Base-by-base conservation (phyloP, 2,113 vertebrate species). In the Hemiscyllium ocellatum region DNA sequence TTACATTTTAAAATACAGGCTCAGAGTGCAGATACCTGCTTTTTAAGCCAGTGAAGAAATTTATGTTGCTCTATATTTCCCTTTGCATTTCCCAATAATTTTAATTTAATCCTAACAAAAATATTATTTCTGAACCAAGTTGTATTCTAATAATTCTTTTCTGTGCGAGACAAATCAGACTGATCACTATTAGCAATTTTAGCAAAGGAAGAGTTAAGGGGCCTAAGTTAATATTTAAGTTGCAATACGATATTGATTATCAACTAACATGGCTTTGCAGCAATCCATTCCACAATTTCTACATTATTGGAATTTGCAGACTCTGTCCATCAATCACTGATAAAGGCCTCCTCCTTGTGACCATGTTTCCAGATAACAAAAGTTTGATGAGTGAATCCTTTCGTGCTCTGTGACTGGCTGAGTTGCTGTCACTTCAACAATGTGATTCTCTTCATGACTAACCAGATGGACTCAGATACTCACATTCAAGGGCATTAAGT, bases 311-410 rank as follows among this genome's bases (percentile, higher is more conserved):
- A 95, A 95, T 95, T 95, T 47, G 70, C 94, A 95, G 94, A 72
- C 69, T 72, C 42, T 95, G 69, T 72, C 94, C 69, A 95, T 95
- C 94, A 95, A 95, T 95, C 94, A 72, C 94, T 95, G 94, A 95
- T 95, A 76, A 76, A 95, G 47, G 68, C 47, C n/a, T 50, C 22
- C 42, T 47, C 2, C 4, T 47, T 29, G 26, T 65, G 37, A 47
- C 26, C 29, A 42, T 50, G 24, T 72, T 95, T 95, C 69, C 8
- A 95, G 94, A 95, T 95, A 95, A 95, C 68, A 95, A 15, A 90
- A 52, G 94, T 70, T 72, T 70, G 68, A 95, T 72, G 94, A 50
- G 94, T 52, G 94, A 95, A 95, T 95, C 94, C 94, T 76, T 33
- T 47, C 2, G 65, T 66, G 66, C 37, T 26, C 91, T 94, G 66